Base-by-base conservation (phyloP, 2,888 invertebrate genomes). In the Ormyrus rosae region DNA sequence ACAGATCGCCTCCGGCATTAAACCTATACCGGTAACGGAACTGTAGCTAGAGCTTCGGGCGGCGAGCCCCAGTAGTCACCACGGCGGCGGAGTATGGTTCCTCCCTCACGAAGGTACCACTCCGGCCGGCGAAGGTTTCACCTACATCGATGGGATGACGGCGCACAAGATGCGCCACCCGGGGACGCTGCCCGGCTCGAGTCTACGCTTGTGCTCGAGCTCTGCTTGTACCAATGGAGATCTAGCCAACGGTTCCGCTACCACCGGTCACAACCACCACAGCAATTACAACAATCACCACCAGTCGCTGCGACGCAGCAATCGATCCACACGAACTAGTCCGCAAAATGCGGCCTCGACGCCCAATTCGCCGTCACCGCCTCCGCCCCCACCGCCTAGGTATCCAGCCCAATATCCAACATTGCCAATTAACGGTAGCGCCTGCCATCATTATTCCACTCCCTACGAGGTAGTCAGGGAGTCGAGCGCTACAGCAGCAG, bases 21-120 rank as follows among this genome's bases (percentile, higher is more conserved):
- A 94, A 89, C 95, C 96, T 34, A 95, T 96, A 88, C 97, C 97
- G 85, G 96, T 96, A 88, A 97, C 97, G 93, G 97, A 96, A 91
- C 96, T 97, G 96, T 97, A 96, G 96, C 96, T 96, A 96, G 96
- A 96, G 94, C 95, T 96, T 92, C 96, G 96, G 96, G 96, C 96
- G 94, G 96, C 96, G 93, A 90, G 91, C 89, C 91, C 91, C 85
- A 89, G 89, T 80, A 88, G 87, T 95, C 80, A 80, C 13, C 82
- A 82, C 45, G 69, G 50, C 95, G 93, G 94, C 93, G 94, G 95
- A 93, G 92, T 95, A 93, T 93, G 95, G 94, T 94, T 91, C 85
- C 92, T 95, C 93, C 94, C 94, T 87, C 93, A 93, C 89, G 93
- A 92, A 88, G 92, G 90, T 78, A 91, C 92, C 93, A 88, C 93